phyloP scores from a whole-genome alignment of 2,797 vertebrate genomes.

The Pempheris klunzingeri region DNA sequence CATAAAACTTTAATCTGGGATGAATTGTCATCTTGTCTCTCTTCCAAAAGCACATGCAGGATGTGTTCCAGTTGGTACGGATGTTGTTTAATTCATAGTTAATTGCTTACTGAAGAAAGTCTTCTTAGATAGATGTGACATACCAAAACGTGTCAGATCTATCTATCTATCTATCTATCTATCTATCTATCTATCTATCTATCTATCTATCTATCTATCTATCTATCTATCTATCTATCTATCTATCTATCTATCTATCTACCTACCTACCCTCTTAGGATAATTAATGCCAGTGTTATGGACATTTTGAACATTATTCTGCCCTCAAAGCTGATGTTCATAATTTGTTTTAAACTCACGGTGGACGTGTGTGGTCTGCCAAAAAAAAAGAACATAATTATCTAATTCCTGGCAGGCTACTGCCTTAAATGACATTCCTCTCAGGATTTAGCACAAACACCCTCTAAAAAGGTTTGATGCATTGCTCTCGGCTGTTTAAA shows the following conservation, averaged over 20 bases:
- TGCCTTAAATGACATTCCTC: constrained; percentile 40
- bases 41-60: constrained; percentile 25
- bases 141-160: no score
- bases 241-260: constrained; percentile 16
- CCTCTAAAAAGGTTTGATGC: constrained; percentile 30
- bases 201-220: constrained; percentile 15
- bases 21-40: constrained; percentile 38
- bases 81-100: constrained; percentile 24
- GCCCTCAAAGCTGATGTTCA: constrained; percentile 45
- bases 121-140: background rate
- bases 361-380: constrained; percentile 43
- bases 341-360: constrained; percentile 50
- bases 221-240: constrained; percentile 20
- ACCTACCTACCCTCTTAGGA: background rate
- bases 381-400: constrained; percentile 57
- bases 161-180: constrained; percentile 15
- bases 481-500: constrained; percentile 28
- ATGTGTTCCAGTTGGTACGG: background rate
- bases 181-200: constrained; percentile 16
- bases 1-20: constrained; percentile 67
- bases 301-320: constrained; percentile 34
- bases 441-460: constrained; percentile 18
- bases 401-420: constrained; percentile 54
- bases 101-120: background rate
- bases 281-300: constrained; percentile 19